phyloP scores from a whole-genome alignment of 2,797 vertebrate species.

The Pseudotriccus pelzelni region DNA sequence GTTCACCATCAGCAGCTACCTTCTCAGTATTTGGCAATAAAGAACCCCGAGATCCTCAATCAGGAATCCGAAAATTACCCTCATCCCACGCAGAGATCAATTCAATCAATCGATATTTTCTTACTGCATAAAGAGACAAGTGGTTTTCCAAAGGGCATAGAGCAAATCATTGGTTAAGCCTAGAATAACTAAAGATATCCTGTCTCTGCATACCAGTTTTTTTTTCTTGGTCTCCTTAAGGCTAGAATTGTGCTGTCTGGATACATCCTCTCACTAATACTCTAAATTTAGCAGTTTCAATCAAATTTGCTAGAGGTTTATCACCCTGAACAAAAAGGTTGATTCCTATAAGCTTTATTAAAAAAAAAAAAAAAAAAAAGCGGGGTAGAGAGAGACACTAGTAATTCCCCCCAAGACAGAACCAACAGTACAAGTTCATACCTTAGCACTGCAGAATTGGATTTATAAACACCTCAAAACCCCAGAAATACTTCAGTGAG shows the following conservation, averaged over 20 bases:
- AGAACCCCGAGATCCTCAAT: neutral
- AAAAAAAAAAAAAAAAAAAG: neutral
- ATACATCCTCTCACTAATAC: neutral
- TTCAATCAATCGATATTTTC: neutral
- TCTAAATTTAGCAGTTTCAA: neutral
- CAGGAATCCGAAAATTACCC: neutral
- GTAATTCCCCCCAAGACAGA: neutral
- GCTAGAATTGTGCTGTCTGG: neutral
- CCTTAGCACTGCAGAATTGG: neutral
- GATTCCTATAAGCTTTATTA: neutral
- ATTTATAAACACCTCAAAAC: neutral
- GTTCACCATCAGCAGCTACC: neutral
- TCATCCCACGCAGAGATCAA: neutral
- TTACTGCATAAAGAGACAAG: neutral
- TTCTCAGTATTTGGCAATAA: neutral
- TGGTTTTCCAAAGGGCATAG: conserved; percentile 18
- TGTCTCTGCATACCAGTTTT: neutral
- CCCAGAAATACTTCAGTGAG: neutral
- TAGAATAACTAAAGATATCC: neutral
- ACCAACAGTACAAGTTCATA: neutral
- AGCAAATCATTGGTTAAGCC: neutral
- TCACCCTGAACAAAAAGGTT: neutral
- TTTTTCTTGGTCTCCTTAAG: neutral
- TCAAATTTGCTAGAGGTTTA: neutral
- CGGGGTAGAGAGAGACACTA: neutral